These are phyloP conservation scores for Phylloscopus collybita DNA, from an alignment of 2,797 vertebrate species.

Conservation along the genomic window DNA sequence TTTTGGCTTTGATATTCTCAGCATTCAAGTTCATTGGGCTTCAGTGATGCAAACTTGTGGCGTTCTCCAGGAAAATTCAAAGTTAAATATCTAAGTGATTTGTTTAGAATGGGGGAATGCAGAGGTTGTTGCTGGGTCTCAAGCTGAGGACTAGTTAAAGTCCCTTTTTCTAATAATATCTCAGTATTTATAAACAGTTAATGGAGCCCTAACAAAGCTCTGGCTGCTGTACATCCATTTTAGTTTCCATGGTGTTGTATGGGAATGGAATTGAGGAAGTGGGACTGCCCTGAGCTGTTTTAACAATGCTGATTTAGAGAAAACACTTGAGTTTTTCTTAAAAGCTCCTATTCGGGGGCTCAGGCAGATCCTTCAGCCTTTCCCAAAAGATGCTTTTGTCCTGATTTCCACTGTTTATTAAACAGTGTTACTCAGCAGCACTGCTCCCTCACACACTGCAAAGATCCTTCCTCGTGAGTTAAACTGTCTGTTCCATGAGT, in stretches of 20 bases:
- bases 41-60: background rate
- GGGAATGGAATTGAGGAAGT: background rate
- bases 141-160: background rate
- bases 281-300: background rate
- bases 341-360: background rate
- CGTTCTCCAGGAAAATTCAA: background rate
- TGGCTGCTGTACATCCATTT: background rate
- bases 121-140: background rate
- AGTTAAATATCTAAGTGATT: background rate
- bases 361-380: background rate
- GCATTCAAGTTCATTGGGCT: background rate
- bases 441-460: background rate
- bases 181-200: constrained; percentile 37
- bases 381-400: background rate
- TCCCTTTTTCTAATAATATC: constrained; percentile 40
- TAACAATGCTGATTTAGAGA: background rate
- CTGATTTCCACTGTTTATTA: background rate
- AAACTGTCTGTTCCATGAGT: background rate
- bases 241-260: background rate
- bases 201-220: background rate
- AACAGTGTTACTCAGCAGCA: background rate
- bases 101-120: constrained; percentile 9
- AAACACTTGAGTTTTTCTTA: background rate
- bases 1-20: background rate
- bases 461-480: background rate